Percentiles rank a stretch among this genome's conserved stretches.
phyloP scores from a whole-genome alignment of 2,797 vertebrate genomes.

The Hoplostethus mediterraneus region DNA sequence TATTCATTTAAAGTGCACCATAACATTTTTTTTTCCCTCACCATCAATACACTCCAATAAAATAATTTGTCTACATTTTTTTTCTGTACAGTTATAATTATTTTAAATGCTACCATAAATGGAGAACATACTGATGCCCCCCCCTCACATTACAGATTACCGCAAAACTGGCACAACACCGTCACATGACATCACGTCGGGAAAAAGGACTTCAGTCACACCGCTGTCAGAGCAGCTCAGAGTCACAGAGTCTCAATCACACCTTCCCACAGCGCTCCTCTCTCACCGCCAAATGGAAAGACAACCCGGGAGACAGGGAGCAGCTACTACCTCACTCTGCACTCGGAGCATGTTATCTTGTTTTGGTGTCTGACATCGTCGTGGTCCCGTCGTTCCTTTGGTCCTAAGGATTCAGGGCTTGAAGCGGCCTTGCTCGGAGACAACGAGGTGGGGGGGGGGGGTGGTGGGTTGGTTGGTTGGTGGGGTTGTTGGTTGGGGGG shows the following conservation, averaged over 20 bases:
- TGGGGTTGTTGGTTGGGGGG: slow-evolving; percentile 38
- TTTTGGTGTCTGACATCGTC: slow-evolving; percentile 50
- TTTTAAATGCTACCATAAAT: slow-evolving; percentile 81
- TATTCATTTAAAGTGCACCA: slow-evolving; percentile 51
- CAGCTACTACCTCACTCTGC: slow-evolving; percentile 12
- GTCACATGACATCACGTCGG: slow-evolving; percentile 77
- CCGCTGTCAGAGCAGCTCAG: slow-evolving; percentile 52
- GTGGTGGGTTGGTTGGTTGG: too few relatives aligned
- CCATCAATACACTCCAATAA: slow-evolving; percentile 46
- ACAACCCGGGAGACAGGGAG: slow-evolving; percentile 37
- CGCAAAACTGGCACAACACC: slow-evolving; percentile 80
- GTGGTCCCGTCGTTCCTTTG: slow-evolving; percentile 39
- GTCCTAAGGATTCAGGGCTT: slow-evolving; percentile 43
- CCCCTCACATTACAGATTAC: slow-evolving; percentile 77
- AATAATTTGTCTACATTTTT: slow-evolving; percentile 55
- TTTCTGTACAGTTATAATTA: slow-evolving; percentile 60
- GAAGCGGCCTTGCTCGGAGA: slow-evolving; percentile 45
- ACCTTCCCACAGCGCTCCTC: slow-evolving; percentile 31
- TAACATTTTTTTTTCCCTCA: slow-evolving; percentile 24
- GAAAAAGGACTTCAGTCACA: slow-evolving; percentile 67
- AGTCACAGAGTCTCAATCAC: slow-evolving; percentile 42
- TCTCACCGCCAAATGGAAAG: slow-evolving; percentile 22
- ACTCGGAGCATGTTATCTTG: slow-evolving; percentile 13
- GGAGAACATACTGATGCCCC: slow-evolving; percentile 76
- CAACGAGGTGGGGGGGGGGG: slow-evolving; percentile 1